Base-by-base conservation (phyloP, 2,797 vertebrate species). In the Parambassis ranga region DNA sequence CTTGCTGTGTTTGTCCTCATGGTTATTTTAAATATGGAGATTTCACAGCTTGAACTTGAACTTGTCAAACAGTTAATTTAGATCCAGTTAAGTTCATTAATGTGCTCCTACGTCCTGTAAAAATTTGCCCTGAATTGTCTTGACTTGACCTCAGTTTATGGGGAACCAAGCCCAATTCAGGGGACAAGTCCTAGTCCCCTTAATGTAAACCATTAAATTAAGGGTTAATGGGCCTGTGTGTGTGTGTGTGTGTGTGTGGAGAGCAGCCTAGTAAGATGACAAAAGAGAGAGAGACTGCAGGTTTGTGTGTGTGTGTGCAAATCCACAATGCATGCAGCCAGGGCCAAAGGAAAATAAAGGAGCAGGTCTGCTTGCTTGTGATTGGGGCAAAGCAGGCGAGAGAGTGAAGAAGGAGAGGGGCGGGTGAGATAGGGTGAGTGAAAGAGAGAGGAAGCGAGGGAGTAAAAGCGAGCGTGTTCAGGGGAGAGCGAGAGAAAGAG, bases 401-500 rank as follows among this genome's bases (percentile, higher is more conserved):
- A 31, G 48, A 36, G 14, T n/a, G 41, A 43, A 13, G 47, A 55
- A 23, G n/a, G 37, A 19, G 36, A 28, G 22, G 51, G 37, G 26
- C 3, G 13, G 41, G 47, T 1, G 18, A 11, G 39, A 56, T 23
- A 50, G 61, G 50, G 64, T 4, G 26, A 49, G 31, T 23, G 39
- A 72, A 41, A 53, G 61, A 33, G 43, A 58, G 33, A 71, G 64
- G 42, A 69, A 58, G 70, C 13, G 37, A 71, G 72, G 63, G 64
- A 69, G 68, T 9, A 63, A 62, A 70, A 68, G 50, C 44, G 10
- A 80, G 77, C 7, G 33, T 51, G 64, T 47, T 65, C 61, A 65
- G 67, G 77, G 59, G 79, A 71, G 69, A 71, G 81, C 6, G 48
- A 79, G 71, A 72, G 69, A 79, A 82, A 83, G 79, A 86, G 82